Evolutionary conservation across 2,797 vertebrate species (phyloP).

Genomic region (Synanceia verrucosa): DNA sequence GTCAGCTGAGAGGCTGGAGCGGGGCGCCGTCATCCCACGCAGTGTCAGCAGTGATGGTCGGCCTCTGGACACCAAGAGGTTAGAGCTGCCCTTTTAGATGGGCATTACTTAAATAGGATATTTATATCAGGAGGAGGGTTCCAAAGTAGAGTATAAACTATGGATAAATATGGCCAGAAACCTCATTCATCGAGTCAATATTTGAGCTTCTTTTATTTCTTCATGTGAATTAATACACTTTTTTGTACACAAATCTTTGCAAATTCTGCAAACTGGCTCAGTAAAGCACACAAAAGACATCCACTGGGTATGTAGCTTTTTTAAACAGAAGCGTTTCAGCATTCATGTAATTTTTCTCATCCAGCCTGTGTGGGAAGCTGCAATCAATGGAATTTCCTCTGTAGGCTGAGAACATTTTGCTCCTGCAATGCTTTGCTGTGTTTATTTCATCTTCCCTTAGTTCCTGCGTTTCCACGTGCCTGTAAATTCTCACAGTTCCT

Average conservation of each 20-base stretch:
- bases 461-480: constrained; percentile 1
- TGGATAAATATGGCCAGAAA: not conserved
- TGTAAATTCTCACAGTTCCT: constrained; percentile 3
- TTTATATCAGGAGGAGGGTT: not conserved
- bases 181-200: not conserved
- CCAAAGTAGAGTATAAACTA: not conserved
- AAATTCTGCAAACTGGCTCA: not conserved
- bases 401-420: constrained; percentile 5
- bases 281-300: too few species aligned
- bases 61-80: constrained; percentile 93
- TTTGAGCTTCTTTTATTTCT: not conserved
- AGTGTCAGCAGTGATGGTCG: constrained; percentile 98
- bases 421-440: constrained; percentile 14
- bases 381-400: constrained; percentile 42
- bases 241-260: not conserved
- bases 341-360: not conserved
- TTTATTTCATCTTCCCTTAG: constrained; percentile 28
- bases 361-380: constrained; percentile 15
- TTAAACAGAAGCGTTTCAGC: constrained; percentile 2
- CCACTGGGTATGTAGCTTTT: not conserved
- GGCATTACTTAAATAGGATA: not conserved
- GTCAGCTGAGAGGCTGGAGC: constrained; percentile 88
- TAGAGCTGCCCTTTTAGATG: constrained; percentile 5
- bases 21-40: constrained; percentile 91
- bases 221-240: not conserved